Conservation (phyloP, 1,140 invertebrate species). For the Drosophila sproati region DNA sequence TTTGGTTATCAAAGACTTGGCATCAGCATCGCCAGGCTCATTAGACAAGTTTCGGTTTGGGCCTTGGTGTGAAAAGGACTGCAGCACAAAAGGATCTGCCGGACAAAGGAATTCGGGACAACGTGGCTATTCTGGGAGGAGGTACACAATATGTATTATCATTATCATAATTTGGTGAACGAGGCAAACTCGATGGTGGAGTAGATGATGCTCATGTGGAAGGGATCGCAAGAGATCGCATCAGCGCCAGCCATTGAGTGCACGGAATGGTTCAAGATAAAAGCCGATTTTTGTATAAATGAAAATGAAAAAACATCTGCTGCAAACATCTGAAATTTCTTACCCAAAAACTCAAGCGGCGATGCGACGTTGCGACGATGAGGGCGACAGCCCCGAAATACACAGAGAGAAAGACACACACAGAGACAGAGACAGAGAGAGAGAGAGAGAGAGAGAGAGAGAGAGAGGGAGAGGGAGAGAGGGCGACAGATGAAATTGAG, state of each 20-base stretch:
- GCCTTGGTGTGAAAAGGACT: constrained; percentile 52
- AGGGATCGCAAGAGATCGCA: constrained; percentile 46
- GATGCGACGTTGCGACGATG: background rate
- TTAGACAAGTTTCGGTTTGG: constrained; percentile 23
- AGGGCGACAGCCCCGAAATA: constrained; percentile 10
- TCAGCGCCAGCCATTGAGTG: constrained; percentile 45
- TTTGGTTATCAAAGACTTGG: constrained; percentile 42
- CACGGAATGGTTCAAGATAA: constrained; percentile 55
- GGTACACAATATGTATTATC: constrained; percentile 47
- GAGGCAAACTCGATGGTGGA: constrained; percentile 5
- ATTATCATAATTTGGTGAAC: constrained; percentile 61
- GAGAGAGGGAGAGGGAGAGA: background rate
- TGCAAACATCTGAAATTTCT: constrained; percentile 64
- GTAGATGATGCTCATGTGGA: constrained; percentile 26
- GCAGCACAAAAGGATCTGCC: constrained; percentile 33
- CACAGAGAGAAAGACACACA: background rate
- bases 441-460: background rate
- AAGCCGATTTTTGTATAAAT: constrained; percentile 56
- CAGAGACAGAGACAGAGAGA: background rate
- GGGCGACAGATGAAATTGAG: constrained; percentile 9
- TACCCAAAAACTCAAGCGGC: constrained; percentile 38
- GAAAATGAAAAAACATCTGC: constrained; percentile 63
- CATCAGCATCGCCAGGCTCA: constrained; percentile 45
- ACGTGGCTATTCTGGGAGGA: constrained; percentile 1
- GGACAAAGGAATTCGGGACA: background rate